phyloP scores from a whole-genome alignment of 1,140 invertebrate species.

The Leptoteleia sp. region DNA sequence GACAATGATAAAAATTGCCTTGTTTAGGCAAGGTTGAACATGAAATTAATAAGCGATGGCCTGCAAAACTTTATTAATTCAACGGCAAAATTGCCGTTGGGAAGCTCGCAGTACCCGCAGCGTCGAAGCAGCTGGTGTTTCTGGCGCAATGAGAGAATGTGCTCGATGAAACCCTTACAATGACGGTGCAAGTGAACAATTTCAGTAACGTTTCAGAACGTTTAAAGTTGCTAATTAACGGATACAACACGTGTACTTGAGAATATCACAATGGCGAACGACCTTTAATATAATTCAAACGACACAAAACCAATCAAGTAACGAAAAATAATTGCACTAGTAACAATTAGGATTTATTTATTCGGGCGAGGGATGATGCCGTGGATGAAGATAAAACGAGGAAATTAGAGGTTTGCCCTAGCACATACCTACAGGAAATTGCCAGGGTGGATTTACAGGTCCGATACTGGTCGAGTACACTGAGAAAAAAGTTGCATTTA shows the following conservation, averaged over 20 bases:
- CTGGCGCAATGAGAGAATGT: constrained; percentile 18
- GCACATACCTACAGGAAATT: constrained; percentile 32
- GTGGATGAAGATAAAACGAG: constrained; percentile 43
- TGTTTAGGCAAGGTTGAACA: too few relatives aligned
- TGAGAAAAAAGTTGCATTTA: too few relatives aligned
- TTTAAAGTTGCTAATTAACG: constrained; percentile 21
- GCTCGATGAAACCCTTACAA: constrained; percentile 5
- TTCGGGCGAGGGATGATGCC: constrained; percentile 45
- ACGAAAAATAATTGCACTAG: too few relatives aligned
- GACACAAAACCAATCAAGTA: too few relatives aligned
- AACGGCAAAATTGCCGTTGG: constrained; percentile 19
- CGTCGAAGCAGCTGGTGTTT: constrained; percentile 25
- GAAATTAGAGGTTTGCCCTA: constrained; percentile 36
- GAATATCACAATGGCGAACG: too few relatives aligned
- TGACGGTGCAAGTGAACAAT: constrained; percentile 13
- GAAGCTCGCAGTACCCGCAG: constrained; percentile 40
- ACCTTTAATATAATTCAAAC: too few relatives aligned
- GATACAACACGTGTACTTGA: constrained; percentile 7
- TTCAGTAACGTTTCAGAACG: too few relatives aligned
- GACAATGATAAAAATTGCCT: too few relatives aligned
- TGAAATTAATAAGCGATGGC: constrained; percentile 57
- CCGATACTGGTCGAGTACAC: too few relatives aligned
- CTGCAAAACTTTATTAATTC: constrained; percentile 30
- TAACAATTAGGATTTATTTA: too few relatives aligned
- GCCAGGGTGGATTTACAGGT: too few relatives aligned